A percentile compares a stretch with the other conserved stretches of the same genome.
Evolutionary conservation across 2,113 vertebrate species (phyloP).

Genomic region (Bostrychus sinensis): DNA sequence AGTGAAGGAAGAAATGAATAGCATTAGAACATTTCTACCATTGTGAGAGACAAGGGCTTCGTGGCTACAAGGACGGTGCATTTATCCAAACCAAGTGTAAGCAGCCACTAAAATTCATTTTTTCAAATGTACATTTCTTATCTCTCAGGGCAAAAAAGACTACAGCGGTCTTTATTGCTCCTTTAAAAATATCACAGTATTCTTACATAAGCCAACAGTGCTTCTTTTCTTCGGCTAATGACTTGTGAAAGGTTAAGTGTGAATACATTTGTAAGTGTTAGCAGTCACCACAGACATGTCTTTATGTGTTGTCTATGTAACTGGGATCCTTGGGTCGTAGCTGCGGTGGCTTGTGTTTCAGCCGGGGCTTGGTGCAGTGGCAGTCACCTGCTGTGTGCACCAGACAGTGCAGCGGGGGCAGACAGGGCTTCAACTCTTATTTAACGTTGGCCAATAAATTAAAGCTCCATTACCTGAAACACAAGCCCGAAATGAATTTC

Average conservation of each 20-base stretch:
- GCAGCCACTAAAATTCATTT: too few relatives aligned
- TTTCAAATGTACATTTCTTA: too few relatives aligned
- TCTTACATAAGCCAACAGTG: slow-evolving; percentile 20
- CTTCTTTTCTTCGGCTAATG: slow-evolving; percentile 45
- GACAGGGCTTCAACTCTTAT: slow-evolving; percentile 63
- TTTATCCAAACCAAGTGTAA: too few relatives aligned
- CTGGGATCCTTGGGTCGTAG: not conserved
- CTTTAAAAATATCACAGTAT: not conserved
- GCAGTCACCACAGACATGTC: slow-evolving; percentile 24
- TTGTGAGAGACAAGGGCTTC: too few relatives aligned
- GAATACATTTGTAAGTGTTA: slow-evolving; percentile 16
- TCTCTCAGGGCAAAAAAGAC: too few relatives aligned
- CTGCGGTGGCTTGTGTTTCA: slow-evolving; percentile 36
- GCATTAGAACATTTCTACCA: too few relatives aligned
- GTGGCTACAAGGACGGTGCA: too few relatives aligned
- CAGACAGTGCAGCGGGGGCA: slow-evolving; percentile 58
- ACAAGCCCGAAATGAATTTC: slow-evolving; percentile 69
- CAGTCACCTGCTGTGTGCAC: slow-evolving; percentile 66
- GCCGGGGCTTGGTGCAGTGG: slow-evolving; percentile 26
- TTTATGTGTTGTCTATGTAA: slow-evolving; percentile 32
- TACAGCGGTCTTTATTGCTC: too few relatives aligned
- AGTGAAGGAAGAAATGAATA: too few relatives aligned
- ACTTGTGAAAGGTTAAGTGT: slow-evolving; percentile 19
- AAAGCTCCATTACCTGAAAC: slow-evolving; percentile 74
- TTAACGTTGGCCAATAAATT: slow-evolving; percentile 77